Evolutionary conservation across 2,113 vertebrate species (phyloP).

Genomic region (Pituophis catenifer): DNA sequence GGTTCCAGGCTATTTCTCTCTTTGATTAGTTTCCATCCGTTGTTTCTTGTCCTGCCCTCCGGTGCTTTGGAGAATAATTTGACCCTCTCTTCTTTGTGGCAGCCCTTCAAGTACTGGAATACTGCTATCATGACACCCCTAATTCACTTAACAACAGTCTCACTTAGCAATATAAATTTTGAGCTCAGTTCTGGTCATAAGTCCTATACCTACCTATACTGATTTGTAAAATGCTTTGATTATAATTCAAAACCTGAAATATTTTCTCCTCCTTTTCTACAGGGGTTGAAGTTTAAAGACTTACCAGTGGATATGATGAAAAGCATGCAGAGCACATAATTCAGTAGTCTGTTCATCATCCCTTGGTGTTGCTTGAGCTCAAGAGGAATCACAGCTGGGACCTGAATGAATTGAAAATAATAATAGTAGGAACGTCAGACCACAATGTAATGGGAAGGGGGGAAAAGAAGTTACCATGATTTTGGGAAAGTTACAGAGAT

Average conservation of each 20-base stretch:
- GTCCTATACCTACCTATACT: too few relatives aligned
- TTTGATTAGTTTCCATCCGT: too few relatives aligned
- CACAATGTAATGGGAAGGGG: neutral
- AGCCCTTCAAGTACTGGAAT: too few relatives aligned
- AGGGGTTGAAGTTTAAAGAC: neutral
- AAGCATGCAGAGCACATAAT: neutral
- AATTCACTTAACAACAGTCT: too few relatives aligned
- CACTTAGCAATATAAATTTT: too few relatives aligned
- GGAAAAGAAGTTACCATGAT: neutral
- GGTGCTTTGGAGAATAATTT: too few relatives aligned
- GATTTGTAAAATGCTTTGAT: neutral
- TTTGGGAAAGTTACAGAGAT: neutral
- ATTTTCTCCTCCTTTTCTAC: neutral
- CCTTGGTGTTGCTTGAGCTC: neutral
- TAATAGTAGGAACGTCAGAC: neutral
- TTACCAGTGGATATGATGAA: neutral
- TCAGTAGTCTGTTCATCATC: neutral
- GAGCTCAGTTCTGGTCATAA: neutral
- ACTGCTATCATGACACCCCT: too few relatives aligned
- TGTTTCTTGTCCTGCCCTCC: too few relatives aligned
- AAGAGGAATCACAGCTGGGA: too few relatives aligned
- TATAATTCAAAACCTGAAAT: neutral
- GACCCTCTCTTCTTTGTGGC: too few relatives aligned
- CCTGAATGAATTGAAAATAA: neutral
- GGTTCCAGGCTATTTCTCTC: too few relatives aligned